Percentiles rank a stretch among this genome's conserved stretches.
Evolutionary conservation across 2,113 vertebrate genomes (phyloP).

Genomic region (Alligator sinensis): DNA sequence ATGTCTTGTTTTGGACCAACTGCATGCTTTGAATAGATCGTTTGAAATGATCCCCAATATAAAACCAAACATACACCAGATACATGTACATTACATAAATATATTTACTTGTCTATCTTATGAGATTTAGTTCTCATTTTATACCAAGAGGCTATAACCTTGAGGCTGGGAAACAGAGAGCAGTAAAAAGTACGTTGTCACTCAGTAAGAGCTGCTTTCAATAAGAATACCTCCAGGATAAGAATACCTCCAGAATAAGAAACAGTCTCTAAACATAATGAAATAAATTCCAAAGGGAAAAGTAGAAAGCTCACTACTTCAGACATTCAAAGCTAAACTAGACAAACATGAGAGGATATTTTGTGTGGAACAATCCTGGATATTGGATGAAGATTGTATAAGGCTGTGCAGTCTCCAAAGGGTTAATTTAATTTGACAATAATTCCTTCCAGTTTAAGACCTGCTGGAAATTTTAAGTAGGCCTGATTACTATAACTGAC

Average conservation of each 20-base stretch:
- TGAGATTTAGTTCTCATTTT: not conserved
- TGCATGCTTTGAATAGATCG: too few species aligned
- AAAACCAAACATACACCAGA: too few species aligned
- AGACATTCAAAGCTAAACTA: not conserved
- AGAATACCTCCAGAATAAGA: not conserved
- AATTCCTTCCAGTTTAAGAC: not conserved
- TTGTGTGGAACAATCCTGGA: not conserved
- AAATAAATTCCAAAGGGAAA: not conserved
- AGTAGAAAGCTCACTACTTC: conserved; percentile 7
- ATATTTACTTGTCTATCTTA: not conserved
- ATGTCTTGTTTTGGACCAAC: too few species aligned
- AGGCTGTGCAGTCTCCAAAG: not conserved
- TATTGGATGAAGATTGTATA: not conserved
- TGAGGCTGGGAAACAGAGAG: not conserved
- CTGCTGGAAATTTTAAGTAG: not conserved
- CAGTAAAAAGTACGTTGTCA: not conserved
- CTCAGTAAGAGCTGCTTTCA: conserved; percentile 5
- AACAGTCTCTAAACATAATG: conserved; percentile 9
- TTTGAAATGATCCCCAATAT: too few species aligned
- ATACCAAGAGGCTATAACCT: not conserved
- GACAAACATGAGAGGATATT: not conserved
- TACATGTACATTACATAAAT: not conserved
- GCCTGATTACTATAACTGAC: accelerated
- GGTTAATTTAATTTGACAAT: not conserved
- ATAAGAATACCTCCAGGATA: not conserved